Evolutionary conservation across 1,140 invertebrate species (phyloP), one percentile per base, ranked within the genome.

Genomic region (Acromyrmex echinatior): DNA sequence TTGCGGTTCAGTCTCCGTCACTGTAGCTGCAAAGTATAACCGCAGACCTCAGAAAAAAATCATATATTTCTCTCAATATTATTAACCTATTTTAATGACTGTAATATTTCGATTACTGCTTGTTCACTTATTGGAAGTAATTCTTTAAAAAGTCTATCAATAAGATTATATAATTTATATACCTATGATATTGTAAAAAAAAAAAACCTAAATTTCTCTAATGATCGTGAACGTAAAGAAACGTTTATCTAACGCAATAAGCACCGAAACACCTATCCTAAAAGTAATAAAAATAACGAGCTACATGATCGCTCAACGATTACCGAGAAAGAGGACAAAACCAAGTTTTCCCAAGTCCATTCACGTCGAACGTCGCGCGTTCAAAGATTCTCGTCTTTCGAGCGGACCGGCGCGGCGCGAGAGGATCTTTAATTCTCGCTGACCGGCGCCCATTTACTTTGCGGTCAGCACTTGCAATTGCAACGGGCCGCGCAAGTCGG

Each of bases 381-480:
- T 81, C 3, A 45, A 74, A 63, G 35, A 60, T 18, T 73, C 51
- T 74, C 80, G 14, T 74, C 70, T 51, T 35, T 51, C 80, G 31
- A 21, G 31, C 56, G 14, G 39, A 14, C 16, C 56, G 68, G 28
- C 31, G 31, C 31, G 31, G 7, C 89, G 77, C 71, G 81, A 63
- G 71, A 89, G 78, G 89, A 92, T 92, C 91, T 88, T 93, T 93
- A 92, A 94, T 93, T 92, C 91, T 88, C 90, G 66, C 88, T 86
- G 86, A 79, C 79, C 89, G 86, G 86, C 86, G 86, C 86, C 89
- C 90, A 92, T 93, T 93, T 93, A 86, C 77, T 89, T 91, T 94
- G 94, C 87, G 93, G 94, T 94, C 90, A 89, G 90, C 91, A 88
- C 86, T 88, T 80, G 91, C 93, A 92, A 93, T 94, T 93, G 92